Evolutionary conservation across 2,888 invertebrate genomes (phyloP), one percentile per base, ranked within the genome.

Genomic region (Xestia ashworthii): DNA sequence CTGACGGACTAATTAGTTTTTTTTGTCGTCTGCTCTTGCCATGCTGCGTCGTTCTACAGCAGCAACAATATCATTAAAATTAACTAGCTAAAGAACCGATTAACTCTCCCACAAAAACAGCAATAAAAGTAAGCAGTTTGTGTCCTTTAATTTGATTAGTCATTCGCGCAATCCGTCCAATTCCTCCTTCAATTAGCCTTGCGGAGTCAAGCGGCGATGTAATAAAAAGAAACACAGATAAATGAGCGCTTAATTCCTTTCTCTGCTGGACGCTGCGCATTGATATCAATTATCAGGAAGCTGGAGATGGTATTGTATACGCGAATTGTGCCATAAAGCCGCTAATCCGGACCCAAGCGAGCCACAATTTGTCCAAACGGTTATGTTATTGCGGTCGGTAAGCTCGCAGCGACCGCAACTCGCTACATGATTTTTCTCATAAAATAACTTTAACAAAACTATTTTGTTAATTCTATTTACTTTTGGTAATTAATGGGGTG

Each of bases 341-440:
- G 94, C 95, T 96, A 96, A 96, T 96, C 95, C 95, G 89, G 91
- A 89, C 90, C 92, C 92, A 90, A 91, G 92, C 94, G 93, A 92
- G 93, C 94, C 91, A 95, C 96, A 95, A 96, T 96, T 96, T 96
- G 96, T 95, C 93, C 93, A 94, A 96, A 96, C 95, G 95, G 96
- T 96, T 96, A 96, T 96, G 96, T 96, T 96, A 96, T 95, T 95
- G 95, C 95, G 95, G 95, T 93, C 92, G 89, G 93, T 94, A 95
- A 95, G 95, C 95, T 91, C 91, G 88, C 91, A 88, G 92, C 92
- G 91, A 91, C 90, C 91, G 74, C 84, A 87, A 89, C 91, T 90
- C 88, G 89, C 91, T 87, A 93, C 92, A 93, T 93, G 95, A 95
- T 95, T 95, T 95, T 94, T 93, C 92, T 91, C 91, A 91, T 93